Percentiles rank a stretch among this genome's conserved stretches.
phyloP scores from a whole-genome alignment of 2,888 invertebrate genomes.

The Digitonthophagus gazella region DNA sequence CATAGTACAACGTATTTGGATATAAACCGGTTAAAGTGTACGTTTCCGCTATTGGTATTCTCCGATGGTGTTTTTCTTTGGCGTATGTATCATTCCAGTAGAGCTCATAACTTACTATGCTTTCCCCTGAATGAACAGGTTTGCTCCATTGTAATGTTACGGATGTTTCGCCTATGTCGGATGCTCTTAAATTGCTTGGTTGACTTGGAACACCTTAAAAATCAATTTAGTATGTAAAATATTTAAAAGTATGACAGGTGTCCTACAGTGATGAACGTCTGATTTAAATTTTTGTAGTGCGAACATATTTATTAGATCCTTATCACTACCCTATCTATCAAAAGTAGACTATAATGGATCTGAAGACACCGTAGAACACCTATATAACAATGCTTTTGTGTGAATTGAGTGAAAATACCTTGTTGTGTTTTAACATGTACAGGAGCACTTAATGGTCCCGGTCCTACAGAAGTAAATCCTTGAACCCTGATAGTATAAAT shows the following conservation, averaged over 20 bases:
- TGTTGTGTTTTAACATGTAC: constrained; percentile 98
- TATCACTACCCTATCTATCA: too few species aligned
- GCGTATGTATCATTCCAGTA: constrained; percentile 98
- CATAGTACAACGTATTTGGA: constrained; percentile 94
- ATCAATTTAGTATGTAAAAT: background rate
- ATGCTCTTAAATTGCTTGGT: constrained; percentile 84
- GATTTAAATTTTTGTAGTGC: constrained; percentile 4
- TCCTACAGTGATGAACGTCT: background rate
- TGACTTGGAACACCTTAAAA: constrained; percentile 88
- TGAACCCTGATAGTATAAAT: constrained; percentile 94
- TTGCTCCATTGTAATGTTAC: constrained; percentile 91
- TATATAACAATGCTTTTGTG: too few species aligned
- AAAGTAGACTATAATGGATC: too few species aligned
- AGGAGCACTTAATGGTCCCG: constrained; percentile 92
- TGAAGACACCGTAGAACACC: too few species aligned
- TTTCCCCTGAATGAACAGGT: constrained; percentile 88
- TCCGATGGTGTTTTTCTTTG: constrained; percentile 81
- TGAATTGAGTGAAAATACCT: constrained; percentile 59
- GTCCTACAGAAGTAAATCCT: constrained; percentile 91
- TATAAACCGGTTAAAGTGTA: constrained; percentile 88
- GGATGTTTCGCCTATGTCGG: constrained; percentile 85
- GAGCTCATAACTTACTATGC: constrained; percentile 91
- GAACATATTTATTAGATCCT: too few species aligned
- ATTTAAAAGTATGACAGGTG: background rate
- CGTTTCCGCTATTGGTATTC: constrained; percentile 78